Percentiles rank a stretch among this genome's conserved stretches.
These are phyloP conservation scores for Lipophrys pholis DNA, from an alignment of 2,113 vertebrate species.

Conservation along the genomic window DNA sequence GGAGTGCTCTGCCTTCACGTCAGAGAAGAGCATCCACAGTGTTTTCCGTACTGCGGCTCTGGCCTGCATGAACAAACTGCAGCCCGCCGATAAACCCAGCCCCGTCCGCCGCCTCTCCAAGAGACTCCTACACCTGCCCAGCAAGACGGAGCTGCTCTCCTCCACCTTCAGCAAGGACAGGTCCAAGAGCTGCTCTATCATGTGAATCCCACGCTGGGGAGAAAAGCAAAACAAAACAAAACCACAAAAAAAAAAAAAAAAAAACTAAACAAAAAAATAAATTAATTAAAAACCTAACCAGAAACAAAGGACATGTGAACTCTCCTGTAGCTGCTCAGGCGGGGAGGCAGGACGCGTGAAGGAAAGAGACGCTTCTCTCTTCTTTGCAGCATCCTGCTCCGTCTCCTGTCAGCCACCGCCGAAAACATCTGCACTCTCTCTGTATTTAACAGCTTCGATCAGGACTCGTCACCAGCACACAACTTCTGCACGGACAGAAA, in stretches of 20 bases:
- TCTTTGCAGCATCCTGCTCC: slow-evolving; percentile 40
- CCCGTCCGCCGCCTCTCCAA: slow-evolving; percentile 90
- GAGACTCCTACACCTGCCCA: slow-evolving; percentile 91
- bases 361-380: slow-evolving; percentile 49
- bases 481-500: slow-evolving; percentile 35
- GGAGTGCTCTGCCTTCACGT: slow-evolving; percentile 96
- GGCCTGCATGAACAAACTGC: slow-evolving; percentile 88
- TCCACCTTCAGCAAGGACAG: slow-evolving; percentile 94
- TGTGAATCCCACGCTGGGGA: slow-evolving; percentile 82
- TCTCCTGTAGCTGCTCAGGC: slow-evolving; percentile 23
- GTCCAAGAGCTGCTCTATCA: slow-evolving; percentile 93
- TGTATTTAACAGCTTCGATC: slow-evolving; percentile 37
- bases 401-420: slow-evolving; percentile 20
- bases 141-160: slow-evolving; percentile 90
- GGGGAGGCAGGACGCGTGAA: slow-evolving; percentile 26
- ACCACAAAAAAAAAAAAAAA: no score
- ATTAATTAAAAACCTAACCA: no score
- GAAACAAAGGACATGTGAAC: slow-evolving; percentile 23
- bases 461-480: slow-evolving; percentile 37
- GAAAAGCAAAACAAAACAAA: not conserved
- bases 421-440: slow-evolving; percentile 16
- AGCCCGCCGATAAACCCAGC: slow-evolving; percentile 82
- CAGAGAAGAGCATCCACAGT: slow-evolving; percentile 95
- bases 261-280: no score
- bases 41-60: slow-evolving; percentile 90